Conservation (phyloP, 2,113 vertebrate genomes). For the Anarrhichthys ocellatus region DNA sequence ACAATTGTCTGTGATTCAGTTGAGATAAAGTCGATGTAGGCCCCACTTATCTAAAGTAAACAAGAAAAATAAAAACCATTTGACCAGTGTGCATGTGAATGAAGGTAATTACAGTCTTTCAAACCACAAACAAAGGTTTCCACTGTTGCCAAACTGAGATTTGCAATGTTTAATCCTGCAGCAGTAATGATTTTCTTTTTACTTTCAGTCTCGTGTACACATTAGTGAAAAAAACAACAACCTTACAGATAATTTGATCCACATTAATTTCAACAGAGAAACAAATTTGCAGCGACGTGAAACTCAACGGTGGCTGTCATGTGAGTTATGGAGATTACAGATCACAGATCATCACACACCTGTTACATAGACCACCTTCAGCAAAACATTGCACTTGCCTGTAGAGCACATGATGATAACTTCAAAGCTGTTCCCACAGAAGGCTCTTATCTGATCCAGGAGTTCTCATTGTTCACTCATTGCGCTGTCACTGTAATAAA, state of each 20-base stretch:
- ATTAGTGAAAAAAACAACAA: background rate
- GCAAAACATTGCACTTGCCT: background rate
- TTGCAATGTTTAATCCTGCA: background rate
- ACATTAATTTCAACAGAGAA: background rate
- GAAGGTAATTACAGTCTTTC: background rate
- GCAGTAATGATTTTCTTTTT: background rate
- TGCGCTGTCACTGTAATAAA: slow-evolving; percentile 9
- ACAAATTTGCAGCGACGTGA: background rate
- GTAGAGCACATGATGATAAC: background rate
- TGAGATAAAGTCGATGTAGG: background rate
- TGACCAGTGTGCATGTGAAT: background rate
- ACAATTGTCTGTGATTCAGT: background rate
- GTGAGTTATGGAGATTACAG: slow-evolving; percentile 5
- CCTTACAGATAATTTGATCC: background rate
- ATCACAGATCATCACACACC: slow-evolving; percentile 18
- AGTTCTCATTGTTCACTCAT: slow-evolving; percentile 5
- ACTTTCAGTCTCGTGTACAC: no score
- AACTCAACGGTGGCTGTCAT: background rate
- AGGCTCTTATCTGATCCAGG: background rate
- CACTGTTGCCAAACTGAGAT: background rate
- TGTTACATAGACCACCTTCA: background rate
- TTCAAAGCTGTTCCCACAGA: background rate
- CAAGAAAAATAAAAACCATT: background rate
- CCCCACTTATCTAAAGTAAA: background rate
- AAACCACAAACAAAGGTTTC: background rate